A percentile compares a stretch with the other conserved stretches of the same genome.
Evolutionary conservation across 2,888 invertebrate genomes (phyloP).

Genomic region (Tyria jacobaeae): DNA sequence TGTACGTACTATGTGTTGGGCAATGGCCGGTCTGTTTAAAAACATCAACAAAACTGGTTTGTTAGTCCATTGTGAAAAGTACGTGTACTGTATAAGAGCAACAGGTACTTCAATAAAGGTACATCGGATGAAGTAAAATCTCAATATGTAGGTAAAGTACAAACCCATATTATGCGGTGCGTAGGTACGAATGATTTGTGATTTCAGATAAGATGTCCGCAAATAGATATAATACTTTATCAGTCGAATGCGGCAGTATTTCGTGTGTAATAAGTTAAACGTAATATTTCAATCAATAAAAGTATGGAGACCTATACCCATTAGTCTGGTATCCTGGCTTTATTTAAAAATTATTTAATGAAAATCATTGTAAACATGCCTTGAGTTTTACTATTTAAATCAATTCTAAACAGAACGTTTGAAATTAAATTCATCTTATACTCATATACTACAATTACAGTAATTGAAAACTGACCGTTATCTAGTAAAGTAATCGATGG

Average conservation of each 20-base stretch:
- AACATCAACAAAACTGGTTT: slow-evolving; percentile 70
- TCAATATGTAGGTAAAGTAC: slow-evolving; percentile 6
- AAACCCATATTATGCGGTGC: slow-evolving; percentile 14
- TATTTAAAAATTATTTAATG: background rate
- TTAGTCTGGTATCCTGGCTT: background rate
- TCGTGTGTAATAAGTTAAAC: background rate
- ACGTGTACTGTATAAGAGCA: slow-evolving; percentile 44
- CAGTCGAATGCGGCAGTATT: slow-evolving; percentile 19
- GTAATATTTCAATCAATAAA: background rate
- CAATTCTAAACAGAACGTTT: background rate
- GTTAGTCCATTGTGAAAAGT: slow-evolving; percentile 56
- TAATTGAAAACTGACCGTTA: slow-evolving; percentile 66
- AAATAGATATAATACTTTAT: slow-evolving; percentile 43
- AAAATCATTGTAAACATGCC: background rate
- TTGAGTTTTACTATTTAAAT: background rate
- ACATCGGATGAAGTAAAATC: slow-evolving; percentile 21
- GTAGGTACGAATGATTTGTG: slow-evolving; percentile 30
- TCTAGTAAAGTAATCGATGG: slow-evolving; percentile 70
- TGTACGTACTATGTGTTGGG: slow-evolving; percentile 20
- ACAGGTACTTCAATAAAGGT: slow-evolving; percentile 34
- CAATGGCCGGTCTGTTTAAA: slow-evolving; percentile 42
- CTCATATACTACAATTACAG: slow-evolving; percentile 3
- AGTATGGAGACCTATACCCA: background rate
- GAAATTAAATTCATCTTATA: background rate
- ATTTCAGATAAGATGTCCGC: slow-evolving; percentile 38